A percentile compares a stretch with the other conserved stretches of the same genome.
These are phyloP conservation scores for Centrocercus urophasianus DNA, from an alignment of 2,113 vertebrate genomes.

Conservation along the genomic window DNA sequence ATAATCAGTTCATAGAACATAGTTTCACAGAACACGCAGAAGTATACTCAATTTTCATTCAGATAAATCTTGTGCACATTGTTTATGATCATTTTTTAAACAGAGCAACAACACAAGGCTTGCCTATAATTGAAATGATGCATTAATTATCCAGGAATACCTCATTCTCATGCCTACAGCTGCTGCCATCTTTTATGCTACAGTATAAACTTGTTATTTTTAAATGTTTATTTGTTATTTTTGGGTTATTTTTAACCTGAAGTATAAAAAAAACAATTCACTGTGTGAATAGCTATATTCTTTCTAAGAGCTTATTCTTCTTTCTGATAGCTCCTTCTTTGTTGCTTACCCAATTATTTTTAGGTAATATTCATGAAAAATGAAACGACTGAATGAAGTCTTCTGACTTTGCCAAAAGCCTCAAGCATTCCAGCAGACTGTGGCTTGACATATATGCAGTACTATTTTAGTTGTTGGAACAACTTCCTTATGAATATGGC, in stretches of 20 bases:
- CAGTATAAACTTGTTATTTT: too few relatives aligned
- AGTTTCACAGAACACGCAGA: background rate
- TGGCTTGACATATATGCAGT: background rate
- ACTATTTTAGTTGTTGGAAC: background rate
- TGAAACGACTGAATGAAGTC: background rate
- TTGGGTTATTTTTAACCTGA: too few relatives aligned
- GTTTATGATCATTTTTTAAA: background rate
- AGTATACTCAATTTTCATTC: background rate
- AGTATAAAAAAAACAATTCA: background rate
- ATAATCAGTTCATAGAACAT: background rate
- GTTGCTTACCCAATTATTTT: background rate
- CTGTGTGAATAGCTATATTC: background rate
- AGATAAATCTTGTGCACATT: background rate
- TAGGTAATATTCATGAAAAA: background rate
- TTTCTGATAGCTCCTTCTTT: too few relatives aligned
- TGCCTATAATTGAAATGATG: background rate
- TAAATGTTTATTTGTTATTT: too few relatives aligned
- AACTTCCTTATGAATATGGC: background rate
- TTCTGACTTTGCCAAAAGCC: background rate
- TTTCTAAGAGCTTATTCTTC: background rate
- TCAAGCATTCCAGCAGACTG: background rate
- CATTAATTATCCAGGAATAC: background rate
- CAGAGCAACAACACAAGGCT: background rate
- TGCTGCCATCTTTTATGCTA: background rate
- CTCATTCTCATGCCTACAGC: background rate